These are phyloP conservation scores for Muschampia plurimacula DNA, from an alignment of 2,888 invertebrate species.

Conservation along the genomic window DNA sequence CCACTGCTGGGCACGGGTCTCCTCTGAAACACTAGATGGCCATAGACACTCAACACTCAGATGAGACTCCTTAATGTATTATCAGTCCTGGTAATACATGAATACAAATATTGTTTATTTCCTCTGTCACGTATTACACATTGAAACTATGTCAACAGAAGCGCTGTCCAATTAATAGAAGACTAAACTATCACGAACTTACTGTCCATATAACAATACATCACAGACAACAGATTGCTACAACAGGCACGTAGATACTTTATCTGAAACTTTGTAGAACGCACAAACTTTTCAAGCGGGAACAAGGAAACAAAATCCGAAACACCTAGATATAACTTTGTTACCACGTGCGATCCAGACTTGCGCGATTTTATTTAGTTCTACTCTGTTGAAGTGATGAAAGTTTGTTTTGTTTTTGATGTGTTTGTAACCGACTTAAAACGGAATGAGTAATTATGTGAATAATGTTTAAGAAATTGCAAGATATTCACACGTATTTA, in stretches of 20 bases:
- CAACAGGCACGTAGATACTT: constrained; percentile 13
- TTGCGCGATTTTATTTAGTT: neutral
- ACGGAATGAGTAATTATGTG: neutral
- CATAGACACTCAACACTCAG: too few species aligned
- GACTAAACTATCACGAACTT: neutral
- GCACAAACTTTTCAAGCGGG: constrained; percentile 1
- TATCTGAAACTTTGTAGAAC: constrained; percentile 5
- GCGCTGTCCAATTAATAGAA: neutral
- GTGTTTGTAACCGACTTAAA: neutral
- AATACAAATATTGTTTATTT: neutral
- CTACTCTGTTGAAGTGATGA: neutral
- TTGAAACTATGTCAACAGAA: neutral
- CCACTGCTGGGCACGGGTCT: too few species aligned
- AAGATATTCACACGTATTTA: too few species aligned
- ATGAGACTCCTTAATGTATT: too few species aligned
- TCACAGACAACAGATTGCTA: constrained; percentile 14
- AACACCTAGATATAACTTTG: constrained; percentile 12
- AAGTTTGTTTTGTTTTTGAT: neutral
- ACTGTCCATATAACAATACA: constrained; percentile 8
- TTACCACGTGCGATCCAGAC: neutral
- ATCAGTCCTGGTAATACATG: too few species aligned
- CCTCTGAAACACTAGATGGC: too few species aligned
- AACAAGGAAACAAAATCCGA: neutral
- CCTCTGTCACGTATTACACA: neutral
- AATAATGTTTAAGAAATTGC: too few species aligned